Conservation (phyloP, 2,797 vertebrate species). For the Schizothorax lantsangensis region DNA sequence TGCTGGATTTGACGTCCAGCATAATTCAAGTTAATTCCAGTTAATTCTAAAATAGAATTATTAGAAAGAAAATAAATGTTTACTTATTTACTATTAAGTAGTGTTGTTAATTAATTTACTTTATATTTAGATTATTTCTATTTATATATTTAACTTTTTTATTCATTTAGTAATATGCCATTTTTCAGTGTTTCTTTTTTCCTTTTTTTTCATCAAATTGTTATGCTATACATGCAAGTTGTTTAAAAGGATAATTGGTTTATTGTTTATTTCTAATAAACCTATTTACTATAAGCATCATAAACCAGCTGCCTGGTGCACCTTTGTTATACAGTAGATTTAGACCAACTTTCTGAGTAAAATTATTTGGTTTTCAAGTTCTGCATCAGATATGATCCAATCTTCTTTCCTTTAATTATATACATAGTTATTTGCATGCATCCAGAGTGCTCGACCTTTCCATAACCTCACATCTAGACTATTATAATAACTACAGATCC, state of each 20-base stretch:
- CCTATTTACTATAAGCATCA: not conserved
- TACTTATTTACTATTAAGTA: not conserved
- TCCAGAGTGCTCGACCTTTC: not conserved
- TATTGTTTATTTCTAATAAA: not conserved
- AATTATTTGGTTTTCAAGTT: not conserved
- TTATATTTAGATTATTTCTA: not conserved
- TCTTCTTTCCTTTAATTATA: not conserved
- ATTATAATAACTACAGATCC: slow-evolving; percentile 7
- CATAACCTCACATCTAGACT: not conserved
- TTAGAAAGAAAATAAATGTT: not conserved
- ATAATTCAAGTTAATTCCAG: no score
- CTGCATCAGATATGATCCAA: not conserved
- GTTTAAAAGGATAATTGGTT: not conserved
- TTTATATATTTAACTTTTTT: not conserved
- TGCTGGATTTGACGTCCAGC: not conserved
- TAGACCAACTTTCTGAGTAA: not conserved
- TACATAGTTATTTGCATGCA: not conserved
- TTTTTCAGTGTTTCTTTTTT: not conserved
- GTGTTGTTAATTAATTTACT: no score
- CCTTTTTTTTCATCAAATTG: not conserved
- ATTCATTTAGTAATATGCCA: not conserved
- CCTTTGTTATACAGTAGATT: not conserved
- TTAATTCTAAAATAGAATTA: not conserved
- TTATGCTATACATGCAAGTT: not conserved
- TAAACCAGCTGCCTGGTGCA: not conserved